Evolutionary conservation across 1,140 invertebrate genomes (phyloP).

Genomic region (Mycetomoellerius zeteki): DNA sequence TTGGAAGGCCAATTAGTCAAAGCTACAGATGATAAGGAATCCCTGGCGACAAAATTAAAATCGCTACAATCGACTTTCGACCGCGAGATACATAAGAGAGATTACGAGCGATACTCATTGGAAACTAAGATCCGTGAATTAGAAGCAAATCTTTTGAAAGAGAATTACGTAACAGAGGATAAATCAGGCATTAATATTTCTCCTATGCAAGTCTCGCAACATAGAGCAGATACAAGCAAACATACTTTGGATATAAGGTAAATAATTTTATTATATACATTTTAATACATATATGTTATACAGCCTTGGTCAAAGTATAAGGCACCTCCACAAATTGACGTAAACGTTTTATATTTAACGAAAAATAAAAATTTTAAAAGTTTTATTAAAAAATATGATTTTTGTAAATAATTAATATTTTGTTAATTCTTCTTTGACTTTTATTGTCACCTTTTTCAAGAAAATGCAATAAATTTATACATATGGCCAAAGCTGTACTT

Average conservation of each 20-base stretch:
- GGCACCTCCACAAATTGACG: no score
- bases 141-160: constrained; percentile 77
- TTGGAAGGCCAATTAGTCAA: constrained; percentile 80
- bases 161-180: constrained; percentile 51
- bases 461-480: no score
- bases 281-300: neutral
- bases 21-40: constrained; percentile 80
- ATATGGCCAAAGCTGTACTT: neutral
- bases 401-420: constrained; percentile 3
- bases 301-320: no score
- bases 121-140: constrained; percentile 81
- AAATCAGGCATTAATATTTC: neutral
- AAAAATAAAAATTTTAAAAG: no score
- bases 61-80: constrained; percentile 80
- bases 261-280: constrained; percentile 31
- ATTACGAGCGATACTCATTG: constrained; percentile 78
- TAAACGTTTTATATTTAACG: no score
- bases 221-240: constrained; percentile 35
- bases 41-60: constrained; percentile 77
- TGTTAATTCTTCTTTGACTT: no score
- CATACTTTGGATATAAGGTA: constrained; percentile 64
- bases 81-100: constrained; percentile 80
- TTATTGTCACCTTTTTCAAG: no score
- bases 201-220: constrained; percentile 37
- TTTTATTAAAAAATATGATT: no score